Evolutionary conservation across 2,113 vertebrate genomes (phyloP).

Genomic region (Dasyornis broadbenti): DNA sequence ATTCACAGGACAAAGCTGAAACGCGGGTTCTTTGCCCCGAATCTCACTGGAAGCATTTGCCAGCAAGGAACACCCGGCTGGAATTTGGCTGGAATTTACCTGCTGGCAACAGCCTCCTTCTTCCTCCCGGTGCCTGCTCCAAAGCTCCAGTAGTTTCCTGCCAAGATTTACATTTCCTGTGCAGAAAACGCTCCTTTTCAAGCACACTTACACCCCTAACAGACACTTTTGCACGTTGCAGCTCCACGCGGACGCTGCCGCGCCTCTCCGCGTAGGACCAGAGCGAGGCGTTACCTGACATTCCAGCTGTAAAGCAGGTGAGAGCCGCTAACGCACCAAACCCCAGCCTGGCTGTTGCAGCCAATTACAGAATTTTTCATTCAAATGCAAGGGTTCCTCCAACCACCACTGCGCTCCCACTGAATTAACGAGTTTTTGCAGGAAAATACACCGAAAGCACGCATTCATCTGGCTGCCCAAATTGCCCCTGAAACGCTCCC

Average conservation of each 20-base stretch:
- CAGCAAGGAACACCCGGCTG: not conserved
- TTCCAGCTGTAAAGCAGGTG: no score
- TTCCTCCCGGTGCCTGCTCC: not conserved
- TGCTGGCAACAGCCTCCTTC: accelerated
- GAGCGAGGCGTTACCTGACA: not conserved
- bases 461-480: not conserved
- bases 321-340: not conserved
- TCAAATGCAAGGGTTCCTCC: not conserved
- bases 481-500: not conserved
- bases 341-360: not conserved
- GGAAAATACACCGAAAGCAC: accelerated
- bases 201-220: not conserved
- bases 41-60: not conserved
- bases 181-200: not conserved
- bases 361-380: not conserved
- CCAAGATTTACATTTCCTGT: not conserved
- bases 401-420: not conserved
- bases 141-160: accelerated
- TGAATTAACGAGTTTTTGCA: not conserved
- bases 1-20: not conserved
- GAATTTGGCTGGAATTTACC: not conserved
- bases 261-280: not conserved
- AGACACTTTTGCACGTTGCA: not conserved
- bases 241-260: no score
- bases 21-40: accelerated